A percentile compares a stretch with the other conserved stretches of the same genome.
These are phyloP conservation scores for Rachycentron canadum DNA, from an alignment of 2,797 vertebrate species.

Conservation along the genomic window DNA sequence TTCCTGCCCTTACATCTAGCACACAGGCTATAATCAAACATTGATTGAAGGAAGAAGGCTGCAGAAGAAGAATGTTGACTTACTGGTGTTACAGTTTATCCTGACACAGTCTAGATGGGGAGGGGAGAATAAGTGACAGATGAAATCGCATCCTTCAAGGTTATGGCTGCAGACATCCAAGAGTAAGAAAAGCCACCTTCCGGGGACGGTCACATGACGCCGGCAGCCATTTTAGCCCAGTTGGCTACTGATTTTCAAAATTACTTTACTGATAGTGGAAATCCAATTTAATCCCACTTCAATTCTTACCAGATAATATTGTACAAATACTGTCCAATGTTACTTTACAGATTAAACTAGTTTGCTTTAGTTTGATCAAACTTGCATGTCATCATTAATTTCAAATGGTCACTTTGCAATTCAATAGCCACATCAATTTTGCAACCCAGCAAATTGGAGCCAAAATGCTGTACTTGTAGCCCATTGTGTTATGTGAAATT, in stretches of 20 bases:
- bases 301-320: slow-evolving; percentile 5
- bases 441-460: slow-evolving; percentile 85
- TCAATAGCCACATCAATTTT: slow-evolving; percentile 92
- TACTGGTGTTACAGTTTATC: slow-evolving; percentile 99
- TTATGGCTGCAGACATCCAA: slow-evolving; percentile 99
- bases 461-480: neutral
- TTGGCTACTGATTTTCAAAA: slow-evolving; percentile 22
- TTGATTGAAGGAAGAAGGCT: slow-evolving; percentile 73
- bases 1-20: slow-evolving; percentile 60
- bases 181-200: slow-evolving; percentile 98
- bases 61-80: slow-evolving; percentile 96
- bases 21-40: slow-evolving; percentile 76
- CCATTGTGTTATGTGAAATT: neutral
- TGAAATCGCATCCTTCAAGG: slow-evolving; percentile 99
- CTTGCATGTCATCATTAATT: slow-evolving; percentile 13
- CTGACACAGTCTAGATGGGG: slow-evolving; percentile 99
- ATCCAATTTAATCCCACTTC: slow-evolving; percentile 31
- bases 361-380: neutral
- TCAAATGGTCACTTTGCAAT: slow-evolving; percentile 92
- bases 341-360: neutral
- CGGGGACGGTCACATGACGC: slow-evolving; percentile 97
- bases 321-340: slow-evolving; percentile 10
- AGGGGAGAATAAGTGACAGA: slow-evolving; percentile 99
- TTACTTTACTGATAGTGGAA: slow-evolving; percentile 10
- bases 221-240: slow-evolving; percentile 89